A percentile compares a stretch with the other conserved stretches of the same genome.
phyloP scores from a whole-genome alignment of 2,113 vertebrate genomes.

The Galeopterus variegatus region DNA sequence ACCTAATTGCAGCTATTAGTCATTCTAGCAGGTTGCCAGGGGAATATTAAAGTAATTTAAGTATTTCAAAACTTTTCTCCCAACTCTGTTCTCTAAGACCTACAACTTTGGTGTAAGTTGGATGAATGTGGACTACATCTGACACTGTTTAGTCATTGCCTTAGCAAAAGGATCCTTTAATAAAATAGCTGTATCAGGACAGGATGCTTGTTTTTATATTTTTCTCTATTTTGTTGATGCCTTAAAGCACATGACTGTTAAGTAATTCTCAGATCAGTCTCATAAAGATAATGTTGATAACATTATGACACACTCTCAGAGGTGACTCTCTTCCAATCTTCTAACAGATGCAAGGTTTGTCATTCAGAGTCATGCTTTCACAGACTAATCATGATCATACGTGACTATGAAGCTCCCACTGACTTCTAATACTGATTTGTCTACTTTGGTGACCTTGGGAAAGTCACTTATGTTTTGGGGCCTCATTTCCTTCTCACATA shows the following conservation, averaged over 20 bases:
- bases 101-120: background rate
- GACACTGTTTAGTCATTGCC: background rate
- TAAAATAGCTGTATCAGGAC: background rate
- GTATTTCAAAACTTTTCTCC: slow-evolving; percentile 9
- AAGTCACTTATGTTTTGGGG: background rate
- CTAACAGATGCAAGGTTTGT: background rate
- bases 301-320: background rate
- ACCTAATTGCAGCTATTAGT: slow-evolving; percentile 42
- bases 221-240: slow-evolving; percentile 32
- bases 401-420: background rate
- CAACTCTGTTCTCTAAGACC: background rate
- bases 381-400: background rate
- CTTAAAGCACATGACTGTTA: slow-evolving; percentile 18
- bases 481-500: background rate
- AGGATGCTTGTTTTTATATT: background rate
- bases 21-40: slow-evolving; percentile 6
- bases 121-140: background rate
- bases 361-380: background rate
- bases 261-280: background rate
- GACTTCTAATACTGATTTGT: slow-evolving; percentile 12
- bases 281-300: slow-evolving; percentile 40
- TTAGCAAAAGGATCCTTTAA: slow-evolving; percentile 4
- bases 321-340: background rate
- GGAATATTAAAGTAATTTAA: background rate
- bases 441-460: background rate